A percentile compares a stretch with the other conserved stretches of the same genome.
Conservation (phyloP, 1,140 invertebrate genomes). For the Berghia stephanieae region DNA sequence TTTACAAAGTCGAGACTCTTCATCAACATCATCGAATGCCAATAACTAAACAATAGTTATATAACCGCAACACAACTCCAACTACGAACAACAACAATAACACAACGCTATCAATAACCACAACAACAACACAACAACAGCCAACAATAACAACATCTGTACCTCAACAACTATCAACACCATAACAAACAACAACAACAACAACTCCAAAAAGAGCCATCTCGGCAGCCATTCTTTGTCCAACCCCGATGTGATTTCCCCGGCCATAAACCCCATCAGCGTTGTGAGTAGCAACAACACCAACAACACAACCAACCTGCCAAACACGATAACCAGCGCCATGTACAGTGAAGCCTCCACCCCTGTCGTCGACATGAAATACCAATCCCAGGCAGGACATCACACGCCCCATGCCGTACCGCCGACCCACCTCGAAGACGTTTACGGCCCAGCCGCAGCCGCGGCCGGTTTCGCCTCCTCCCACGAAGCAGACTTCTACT, state of each 20-base stretch:
- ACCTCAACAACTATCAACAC: too few species aligned
- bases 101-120: not conserved
- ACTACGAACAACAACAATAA: not conserved
- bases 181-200: too few species aligned
- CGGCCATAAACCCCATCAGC: too few species aligned
- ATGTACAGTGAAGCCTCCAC: conserved; percentile 12
- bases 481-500: conserved; percentile 40
- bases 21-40: too few species aligned
- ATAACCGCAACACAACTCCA: conserved; percentile 30
- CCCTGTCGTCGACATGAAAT: conserved; percentile 21
- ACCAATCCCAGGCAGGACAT: conserved; percentile 39
- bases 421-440: conserved; percentile 36
- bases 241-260: too few species aligned
- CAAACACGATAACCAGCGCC: conserved; percentile 28
- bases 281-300: too few species aligned
- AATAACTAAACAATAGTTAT: too few species aligned
- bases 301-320: conserved; percentile 6
- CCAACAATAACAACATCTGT: too few species aligned
- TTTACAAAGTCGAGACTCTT: too few species aligned
- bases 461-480: conserved; percentile 31
- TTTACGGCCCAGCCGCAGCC: conserved; percentile 29
- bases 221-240: too few species aligned
- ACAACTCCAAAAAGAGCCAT: too few species aligned
- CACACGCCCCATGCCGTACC: conserved; percentile 19
- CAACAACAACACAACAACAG: too few species aligned